Evolutionary conservation across 2,113 vertebrate genomes (phyloP).

Genomic region (Sinocyclocheilus grahami): DNA sequence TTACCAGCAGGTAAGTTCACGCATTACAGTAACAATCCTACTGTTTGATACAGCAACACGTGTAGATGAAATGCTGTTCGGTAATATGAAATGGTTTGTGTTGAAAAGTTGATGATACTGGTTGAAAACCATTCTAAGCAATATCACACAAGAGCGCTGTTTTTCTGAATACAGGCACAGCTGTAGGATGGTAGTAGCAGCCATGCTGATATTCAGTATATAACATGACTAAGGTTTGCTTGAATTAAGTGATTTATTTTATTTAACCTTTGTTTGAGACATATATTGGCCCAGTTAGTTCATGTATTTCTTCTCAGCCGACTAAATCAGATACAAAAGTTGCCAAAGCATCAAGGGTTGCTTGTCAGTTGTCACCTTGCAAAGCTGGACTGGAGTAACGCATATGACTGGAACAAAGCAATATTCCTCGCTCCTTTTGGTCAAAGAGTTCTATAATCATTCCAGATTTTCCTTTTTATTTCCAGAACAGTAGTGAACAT

Average conservation of each 20-base stretch:
- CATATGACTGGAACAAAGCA: not conserved
- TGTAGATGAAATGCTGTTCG: too few species aligned
- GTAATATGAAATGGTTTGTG: not conserved
- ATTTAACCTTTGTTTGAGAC: not conserved
- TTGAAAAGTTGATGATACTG: not conserved
- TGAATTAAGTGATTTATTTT: not conserved
- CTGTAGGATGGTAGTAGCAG: not conserved
- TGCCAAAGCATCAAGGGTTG: too few species aligned
- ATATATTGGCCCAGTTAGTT: not conserved
- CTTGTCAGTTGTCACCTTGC: too few species aligned
- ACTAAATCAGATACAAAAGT: not conserved
- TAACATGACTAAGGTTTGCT: not conserved
- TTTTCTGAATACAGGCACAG: not conserved
- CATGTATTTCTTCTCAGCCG: not conserved
- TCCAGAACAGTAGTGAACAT: not conserved
- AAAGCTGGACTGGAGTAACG: too few species aligned
- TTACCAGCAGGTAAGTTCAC: conserved; percentile 88
- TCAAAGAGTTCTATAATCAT: not conserved
- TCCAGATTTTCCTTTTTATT: not conserved
- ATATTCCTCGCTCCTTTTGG: not conserved
- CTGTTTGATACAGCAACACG: not conserved
- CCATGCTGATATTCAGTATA: not conserved
- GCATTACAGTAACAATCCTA: not conserved
- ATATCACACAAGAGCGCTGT: not conserved
- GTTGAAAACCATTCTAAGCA: not conserved